phyloP scores from a whole-genome alignment of 2,888 invertebrate genomes.

The Prosopocoilus inquinatus region DNA sequence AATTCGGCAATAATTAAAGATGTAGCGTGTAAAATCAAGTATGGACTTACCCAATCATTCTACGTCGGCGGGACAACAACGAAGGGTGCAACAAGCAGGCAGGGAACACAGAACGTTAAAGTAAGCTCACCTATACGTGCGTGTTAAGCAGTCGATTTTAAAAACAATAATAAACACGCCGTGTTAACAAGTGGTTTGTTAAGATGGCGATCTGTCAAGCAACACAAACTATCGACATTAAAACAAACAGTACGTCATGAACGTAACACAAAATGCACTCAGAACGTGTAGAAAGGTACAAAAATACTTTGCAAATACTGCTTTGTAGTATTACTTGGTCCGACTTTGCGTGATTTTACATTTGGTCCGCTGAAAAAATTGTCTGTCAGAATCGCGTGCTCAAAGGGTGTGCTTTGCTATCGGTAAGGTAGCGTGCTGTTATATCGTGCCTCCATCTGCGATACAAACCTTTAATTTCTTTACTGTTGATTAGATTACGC shows the following conservation, averaged over 20 bases:
- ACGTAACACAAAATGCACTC: constrained; percentile 42
- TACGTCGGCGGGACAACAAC: constrained; percentile 19
- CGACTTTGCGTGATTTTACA: constrained; percentile 42
- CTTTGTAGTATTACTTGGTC: constrained; percentile 45
- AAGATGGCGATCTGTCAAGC: constrained; percentile 44
- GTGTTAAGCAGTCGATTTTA: constrained; percentile 23
- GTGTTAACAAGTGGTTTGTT: constrained; percentile 52
- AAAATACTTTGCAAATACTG: constrained; percentile 49
- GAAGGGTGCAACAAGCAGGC: constrained; percentile 4
- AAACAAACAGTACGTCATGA: constrained; percentile 37
- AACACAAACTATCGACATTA: constrained; percentile 37
- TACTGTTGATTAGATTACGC: no score
- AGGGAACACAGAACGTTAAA: constrained; percentile 17
- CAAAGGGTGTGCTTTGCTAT: constrained; percentile 43
- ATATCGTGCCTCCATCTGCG: constrained; percentile 53
- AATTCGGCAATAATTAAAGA: constrained; percentile 4
- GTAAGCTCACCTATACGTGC: constrained; percentile 22
- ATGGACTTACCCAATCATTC: constrained; percentile 31
- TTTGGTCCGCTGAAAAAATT: constrained; percentile 51
- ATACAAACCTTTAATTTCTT: constrained; percentile 67
- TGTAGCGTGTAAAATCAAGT: neutral
- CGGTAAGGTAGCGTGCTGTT: constrained; percentile 40
- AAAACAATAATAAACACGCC: constrained; percentile 42
- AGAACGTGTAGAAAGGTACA: constrained; percentile 42
- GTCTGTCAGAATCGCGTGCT: constrained; percentile 47